These are phyloP conservation scores for Boleophthalmus pectinirostris DNA, from an alignment of 2,113 vertebrate genomes.

Conservation along the genomic window DNA sequence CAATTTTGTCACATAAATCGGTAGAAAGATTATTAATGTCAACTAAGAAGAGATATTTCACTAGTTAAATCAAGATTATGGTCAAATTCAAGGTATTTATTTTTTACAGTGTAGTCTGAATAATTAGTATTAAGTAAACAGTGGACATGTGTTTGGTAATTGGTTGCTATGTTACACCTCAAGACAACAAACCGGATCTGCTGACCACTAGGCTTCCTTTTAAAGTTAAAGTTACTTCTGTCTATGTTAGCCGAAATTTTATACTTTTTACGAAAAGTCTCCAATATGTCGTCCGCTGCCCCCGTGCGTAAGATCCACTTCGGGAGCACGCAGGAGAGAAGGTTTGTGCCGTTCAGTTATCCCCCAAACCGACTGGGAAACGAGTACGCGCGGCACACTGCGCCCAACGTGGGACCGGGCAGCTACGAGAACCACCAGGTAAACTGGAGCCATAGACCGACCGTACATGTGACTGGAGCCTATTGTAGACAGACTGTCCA, in stretches of 20 bases:
- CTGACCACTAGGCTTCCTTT: too few species aligned
- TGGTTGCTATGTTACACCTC: not conserved
- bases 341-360: constrained; percentile 66
- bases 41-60: too few species aligned
- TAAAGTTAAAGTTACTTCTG: not conserved
- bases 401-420: constrained; percentile 75
- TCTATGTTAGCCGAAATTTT: not conserved
- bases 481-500: too few species aligned
- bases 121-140: too few species aligned
- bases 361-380: constrained; percentile 73
- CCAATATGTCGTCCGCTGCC: constrained; percentile 1
- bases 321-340: constrained; percentile 74
- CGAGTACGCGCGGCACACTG: constrained; percentile 29
- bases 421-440: constrained; percentile 76
- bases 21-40: too few species aligned
- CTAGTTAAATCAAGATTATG: too few species aligned
- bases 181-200: too few species aligned
- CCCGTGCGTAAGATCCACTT: constrained; percentile 57
- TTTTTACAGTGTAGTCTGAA: too few species aligned
- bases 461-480: too few species aligned
- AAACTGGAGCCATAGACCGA: not conserved
- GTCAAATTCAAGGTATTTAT: too few species aligned
- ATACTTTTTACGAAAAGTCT: not conserved
- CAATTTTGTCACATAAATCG: too few species aligned
- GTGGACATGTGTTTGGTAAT: not conserved